Conservation (phyloP, 2,797 vertebrate genomes). For the Propithecus deckenii region DNA sequence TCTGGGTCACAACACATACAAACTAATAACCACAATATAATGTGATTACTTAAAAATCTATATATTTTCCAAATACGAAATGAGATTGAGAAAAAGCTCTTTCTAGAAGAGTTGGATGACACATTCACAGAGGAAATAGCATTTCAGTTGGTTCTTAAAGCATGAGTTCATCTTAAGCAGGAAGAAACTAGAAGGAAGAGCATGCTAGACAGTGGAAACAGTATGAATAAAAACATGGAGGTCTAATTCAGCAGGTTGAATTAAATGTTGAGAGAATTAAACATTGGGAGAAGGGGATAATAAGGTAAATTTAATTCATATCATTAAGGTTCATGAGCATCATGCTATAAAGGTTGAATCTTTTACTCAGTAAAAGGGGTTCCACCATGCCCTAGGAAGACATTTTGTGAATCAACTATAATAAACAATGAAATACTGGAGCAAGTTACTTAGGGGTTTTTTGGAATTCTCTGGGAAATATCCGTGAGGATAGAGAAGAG, state of each 20-base stretch:
- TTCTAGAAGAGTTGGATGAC: not conserved
- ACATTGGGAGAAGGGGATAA: not conserved
- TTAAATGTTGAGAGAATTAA: not conserved
- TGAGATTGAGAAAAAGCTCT: not conserved
- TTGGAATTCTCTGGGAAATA: not conserved
- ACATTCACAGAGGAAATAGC: not conserved
- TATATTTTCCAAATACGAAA: not conserved
- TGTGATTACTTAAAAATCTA: not conserved
- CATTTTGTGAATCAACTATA: not conserved
- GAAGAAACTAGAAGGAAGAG: not conserved
- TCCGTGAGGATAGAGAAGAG: not conserved
- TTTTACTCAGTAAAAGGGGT: not conserved
- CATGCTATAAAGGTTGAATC: not conserved
- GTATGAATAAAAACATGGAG: not conserved
- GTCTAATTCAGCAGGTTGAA: not conserved
- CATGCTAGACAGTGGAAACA: not conserved
- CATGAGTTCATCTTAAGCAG: not conserved
- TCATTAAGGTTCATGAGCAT: not conserved
- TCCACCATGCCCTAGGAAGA: not conserved
- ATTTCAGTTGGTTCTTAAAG: not conserved
- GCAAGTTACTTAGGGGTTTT: not conserved
- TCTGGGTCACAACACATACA: not conserved
- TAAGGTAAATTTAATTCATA: not conserved
- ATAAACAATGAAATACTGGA: not conserved
- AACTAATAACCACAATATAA: not conserved